These are phyloP conservation scores for Lutra lutra DNA, from an alignment of 2,797 vertebrate genomes.

Conservation along the genomic window DNA sequence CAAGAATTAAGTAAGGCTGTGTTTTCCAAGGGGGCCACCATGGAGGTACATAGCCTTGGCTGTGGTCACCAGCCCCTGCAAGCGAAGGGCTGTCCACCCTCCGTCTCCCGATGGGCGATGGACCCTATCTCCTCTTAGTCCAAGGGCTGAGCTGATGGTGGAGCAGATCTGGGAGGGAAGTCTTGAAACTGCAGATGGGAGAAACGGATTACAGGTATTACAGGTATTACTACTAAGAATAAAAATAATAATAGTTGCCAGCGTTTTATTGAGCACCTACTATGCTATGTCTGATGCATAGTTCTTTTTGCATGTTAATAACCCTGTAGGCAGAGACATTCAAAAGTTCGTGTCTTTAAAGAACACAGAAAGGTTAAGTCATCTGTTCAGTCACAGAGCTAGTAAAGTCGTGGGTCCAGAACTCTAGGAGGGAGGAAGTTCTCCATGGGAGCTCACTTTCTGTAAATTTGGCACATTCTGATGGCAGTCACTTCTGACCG, in stretches of 20 bases:
- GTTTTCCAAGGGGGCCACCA: constrained; percentile 71
- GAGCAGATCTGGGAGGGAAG: neutral
- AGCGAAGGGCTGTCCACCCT: neutral
- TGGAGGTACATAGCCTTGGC: neutral
- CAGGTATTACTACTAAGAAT: neutral
- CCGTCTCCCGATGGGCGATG: neutral
- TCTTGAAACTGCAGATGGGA: neutral
- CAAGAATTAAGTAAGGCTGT: constrained; percentile 34
- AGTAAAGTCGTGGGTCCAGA: neutral
- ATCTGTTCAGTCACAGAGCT: neutral
- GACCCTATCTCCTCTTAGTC: neutral
- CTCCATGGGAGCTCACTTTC: neutral
- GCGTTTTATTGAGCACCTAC: neutral
- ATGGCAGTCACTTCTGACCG: neutral
- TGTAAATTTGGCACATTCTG: neutral
- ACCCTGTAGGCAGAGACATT: neutral
- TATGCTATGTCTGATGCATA: too few relatives aligned
- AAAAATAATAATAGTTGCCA: neutral
- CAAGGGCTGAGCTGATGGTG: neutral
- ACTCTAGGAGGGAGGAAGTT: neutral
- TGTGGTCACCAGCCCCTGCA: neutral
- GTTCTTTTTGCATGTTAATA: neutral
- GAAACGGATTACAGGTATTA: neutral
- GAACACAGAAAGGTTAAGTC: neutral
- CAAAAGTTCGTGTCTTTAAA: neutral